Evolutionary conservation across 92 coral and sea anemone species (phyloP).

Genomic region (Desmophyllum pertusum): DNA sequence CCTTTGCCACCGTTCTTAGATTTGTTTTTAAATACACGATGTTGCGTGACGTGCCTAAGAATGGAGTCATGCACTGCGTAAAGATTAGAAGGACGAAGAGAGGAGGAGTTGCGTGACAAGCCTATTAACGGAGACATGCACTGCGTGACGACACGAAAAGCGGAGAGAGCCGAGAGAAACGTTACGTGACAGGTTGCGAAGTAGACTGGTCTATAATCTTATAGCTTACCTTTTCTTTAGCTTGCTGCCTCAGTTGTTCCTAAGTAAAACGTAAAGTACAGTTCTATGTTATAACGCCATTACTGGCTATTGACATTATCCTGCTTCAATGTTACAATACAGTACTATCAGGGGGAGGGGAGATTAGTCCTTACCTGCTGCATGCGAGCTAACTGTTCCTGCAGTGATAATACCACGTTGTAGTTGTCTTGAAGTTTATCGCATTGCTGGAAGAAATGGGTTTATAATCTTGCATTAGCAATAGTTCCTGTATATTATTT

Average conservation of each 20-base stretch:
- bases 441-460: slow-evolving; percentile 73
- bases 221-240: slow-evolving; percentile 87
- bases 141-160: background rate
- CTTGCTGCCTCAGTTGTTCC: slow-evolving; percentile 98
- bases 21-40: too few species aligned
- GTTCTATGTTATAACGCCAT: background rate
- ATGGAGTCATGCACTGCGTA: background rate
- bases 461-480: background rate
- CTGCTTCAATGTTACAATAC: background rate
- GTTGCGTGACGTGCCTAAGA: background rate
- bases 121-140: background rate
- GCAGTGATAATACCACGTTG: slow-evolving; percentile 88
- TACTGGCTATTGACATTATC: background rate
- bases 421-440: slow-evolving; percentile 95
- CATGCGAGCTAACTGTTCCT: slow-evolving; percentile 94
- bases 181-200: background rate
- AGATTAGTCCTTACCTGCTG: slow-evolving; percentile 73
- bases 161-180: too few species aligned
- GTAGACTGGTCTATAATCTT: background rate
- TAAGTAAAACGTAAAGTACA: slow-evolving; percentile 30
- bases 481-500: background rate
- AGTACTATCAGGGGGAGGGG: background rate
- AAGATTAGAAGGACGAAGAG: background rate
- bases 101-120: too few species aligned
- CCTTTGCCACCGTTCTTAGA: too few species aligned